phyloP scores from a whole-genome alignment of 1,140 invertebrate species.

The Drosophila kohkoa region DNA sequence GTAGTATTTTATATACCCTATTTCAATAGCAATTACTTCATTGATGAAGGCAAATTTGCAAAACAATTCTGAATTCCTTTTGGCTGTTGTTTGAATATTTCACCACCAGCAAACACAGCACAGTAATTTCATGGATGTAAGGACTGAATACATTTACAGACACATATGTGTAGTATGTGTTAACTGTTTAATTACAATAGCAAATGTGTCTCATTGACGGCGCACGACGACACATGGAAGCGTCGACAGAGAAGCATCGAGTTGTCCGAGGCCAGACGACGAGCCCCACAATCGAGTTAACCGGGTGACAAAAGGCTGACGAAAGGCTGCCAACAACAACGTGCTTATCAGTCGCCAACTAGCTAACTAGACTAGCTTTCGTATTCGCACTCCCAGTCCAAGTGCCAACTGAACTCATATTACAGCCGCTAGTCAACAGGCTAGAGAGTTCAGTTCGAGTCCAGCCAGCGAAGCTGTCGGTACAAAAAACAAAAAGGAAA shows the following conservation, averaged over 20 bases:
- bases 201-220: slow-evolving; percentile 29
- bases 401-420: slow-evolving; percentile 31
- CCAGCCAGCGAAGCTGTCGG: slow-evolving; percentile 72
- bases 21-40: not conserved
- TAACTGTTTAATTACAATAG: slow-evolving; percentile 58
- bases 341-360: slow-evolving; percentile 52
- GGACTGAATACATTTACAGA: not conserved
- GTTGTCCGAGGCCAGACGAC: not conserved
- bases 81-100: slow-evolving; percentile 34
- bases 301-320: slow-evolving; percentile 54
- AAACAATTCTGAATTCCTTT: slow-evolving; percentile 15
- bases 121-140: slow-evolving; percentile 12
- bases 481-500: slow-evolving; percentile 32
- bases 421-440: slow-evolving; percentile 38
- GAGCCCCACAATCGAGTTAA: not conserved
- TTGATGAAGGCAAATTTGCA: slow-evolving; percentile 8
- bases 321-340: slow-evolving; percentile 64
- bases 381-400: slow-evolving; percentile 8
- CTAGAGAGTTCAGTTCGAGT: slow-evolving; percentile 63
- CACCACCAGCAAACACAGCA: slow-evolving; percentile 45
- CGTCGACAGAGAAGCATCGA: not conserved
- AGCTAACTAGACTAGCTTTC: not conserved
- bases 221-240: slow-evolving; percentile 9
- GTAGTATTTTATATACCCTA: not conserved
- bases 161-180: slow-evolving; percentile 9